Percentiles rank a stretch among this genome's conserved stretches.
phyloP scores from a whole-genome alignment of 2,888 invertebrate genomes.

The Diaperis boleti region DNA sequence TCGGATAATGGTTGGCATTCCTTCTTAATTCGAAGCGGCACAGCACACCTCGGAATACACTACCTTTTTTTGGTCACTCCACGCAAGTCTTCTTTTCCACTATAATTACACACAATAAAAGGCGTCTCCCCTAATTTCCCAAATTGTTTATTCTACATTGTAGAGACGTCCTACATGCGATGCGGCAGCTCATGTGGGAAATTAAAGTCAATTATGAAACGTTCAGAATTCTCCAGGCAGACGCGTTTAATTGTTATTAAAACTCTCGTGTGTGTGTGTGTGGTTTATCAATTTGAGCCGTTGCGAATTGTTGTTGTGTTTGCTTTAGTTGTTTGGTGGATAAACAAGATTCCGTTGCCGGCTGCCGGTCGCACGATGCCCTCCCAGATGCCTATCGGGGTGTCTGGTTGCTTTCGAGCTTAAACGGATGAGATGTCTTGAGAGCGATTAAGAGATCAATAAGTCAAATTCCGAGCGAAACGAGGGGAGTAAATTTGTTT shows the following conservation, averaged over 20 bases:
- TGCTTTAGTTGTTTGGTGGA: constrained; percentile 12
- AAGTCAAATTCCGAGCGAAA: constrained; percentile 11
- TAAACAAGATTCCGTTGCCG: constrained; percentile 9
- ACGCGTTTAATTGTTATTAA: constrained; percentile 37
- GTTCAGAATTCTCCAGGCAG: constrained; percentile 28
- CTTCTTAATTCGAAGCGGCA: too few species aligned
- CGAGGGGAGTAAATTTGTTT: constrained; percentile 1
- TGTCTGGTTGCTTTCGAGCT: constrained; percentile 16
- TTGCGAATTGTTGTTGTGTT: constrained; percentile 8
- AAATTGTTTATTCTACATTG: constrained; percentile 18
- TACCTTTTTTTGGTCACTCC: too few species aligned
- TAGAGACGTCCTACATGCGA: constrained; percentile 36
- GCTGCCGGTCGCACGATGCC: not conserved
- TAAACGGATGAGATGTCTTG: constrained; percentile 16
- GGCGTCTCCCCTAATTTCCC: constrained; percentile 4
- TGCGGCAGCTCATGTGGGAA: constrained; percentile 51
- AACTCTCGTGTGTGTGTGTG: too few species aligned
- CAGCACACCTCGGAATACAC: too few species aligned
- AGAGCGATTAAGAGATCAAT: constrained; percentile 15
- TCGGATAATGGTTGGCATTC: too few species aligned
- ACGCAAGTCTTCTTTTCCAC: too few species aligned
- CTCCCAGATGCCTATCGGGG: constrained; percentile 27
- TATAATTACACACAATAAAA: not conserved
- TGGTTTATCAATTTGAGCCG: constrained; percentile 15
- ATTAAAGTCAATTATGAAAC: constrained; percentile 46